Evolutionary conservation across 2,797 vertebrate species (phyloP), one percentile per base, ranked within the genome.

Genomic region (Muscicapa striata): DNA sequence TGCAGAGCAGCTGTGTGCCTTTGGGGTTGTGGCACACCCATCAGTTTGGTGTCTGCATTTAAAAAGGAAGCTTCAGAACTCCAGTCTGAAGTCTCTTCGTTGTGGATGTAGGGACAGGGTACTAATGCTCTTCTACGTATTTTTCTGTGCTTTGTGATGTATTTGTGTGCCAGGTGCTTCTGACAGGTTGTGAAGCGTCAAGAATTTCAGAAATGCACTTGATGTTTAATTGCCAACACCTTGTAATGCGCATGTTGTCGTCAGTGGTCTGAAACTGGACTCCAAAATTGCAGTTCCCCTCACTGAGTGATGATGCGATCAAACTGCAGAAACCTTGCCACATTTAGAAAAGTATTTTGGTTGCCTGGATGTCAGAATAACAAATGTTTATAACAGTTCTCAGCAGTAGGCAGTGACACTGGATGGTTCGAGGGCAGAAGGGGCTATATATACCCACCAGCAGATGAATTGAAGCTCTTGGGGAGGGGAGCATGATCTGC

Each of bases 361-460:
- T 95, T 92, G 91, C 79, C 55, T 90, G 89, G 84, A 63, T 96
- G 95, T 97, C 72, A 38, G 92, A 95, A 90, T 95, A 96, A 96
- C 96, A 97, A 95, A 96, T 96, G 95, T 96, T 96, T 96, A 36
- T 95, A 96, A 94, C 91, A 89, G 30, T 91, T 93, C 96, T 95
- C 85, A 74, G 95, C 96, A 95, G 92, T 43, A 92, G 94, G 92
- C 92, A 93, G 96, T 88, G 96, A 94, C 52, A 76, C 63, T 72
- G 78, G 57, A 85, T 97, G 93, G 91, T 96, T 94, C 0, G 17
- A 96, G 96, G 97, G 96, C 92, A 96, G 79, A 82, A 91, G 57
- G 55, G 49, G 70, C 46, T 90, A 58, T 89, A 57, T 88, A 62
- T 91, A 84, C 30, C 38, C 74, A 76, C 38, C 24, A 80, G 84